A percentile compares a stretch with the other conserved stretches of the same genome.
phyloP scores from a whole-genome alignment of 2,113 vertebrate genomes.

The Hypanus sabinus region DNA sequence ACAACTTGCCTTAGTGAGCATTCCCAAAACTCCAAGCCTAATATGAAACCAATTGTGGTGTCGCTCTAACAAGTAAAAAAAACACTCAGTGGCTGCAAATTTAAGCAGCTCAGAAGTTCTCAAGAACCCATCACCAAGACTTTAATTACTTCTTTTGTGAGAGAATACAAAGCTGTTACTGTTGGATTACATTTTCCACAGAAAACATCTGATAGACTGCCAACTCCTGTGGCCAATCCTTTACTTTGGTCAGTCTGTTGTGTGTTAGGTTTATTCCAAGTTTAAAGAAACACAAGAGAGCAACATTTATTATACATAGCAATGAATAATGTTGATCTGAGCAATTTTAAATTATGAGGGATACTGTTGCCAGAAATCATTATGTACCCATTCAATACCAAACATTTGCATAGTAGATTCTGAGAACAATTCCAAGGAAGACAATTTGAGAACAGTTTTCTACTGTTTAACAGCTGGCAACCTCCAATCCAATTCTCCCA shows the following conservation, averaged over 20 bases:
- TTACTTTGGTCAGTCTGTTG: background rate
- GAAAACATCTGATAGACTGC: background rate
- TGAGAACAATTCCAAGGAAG: background rate
- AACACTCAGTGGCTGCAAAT: background rate
- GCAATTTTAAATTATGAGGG: background rate
- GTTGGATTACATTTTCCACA: constrained; percentile 19
- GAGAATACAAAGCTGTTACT: constrained; percentile 18
- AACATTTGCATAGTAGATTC: background rate
- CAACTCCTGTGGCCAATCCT: background rate
- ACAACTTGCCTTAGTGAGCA: background rate
- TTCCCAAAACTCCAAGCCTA: constrained; percentile 11
- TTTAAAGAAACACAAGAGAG: background rate
- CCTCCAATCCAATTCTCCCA: background rate
- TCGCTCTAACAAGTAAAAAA: background rate
- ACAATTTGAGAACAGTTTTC: background rate
- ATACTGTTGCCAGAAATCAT: background rate
- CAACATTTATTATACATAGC: background rate
- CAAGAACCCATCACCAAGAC: background rate
- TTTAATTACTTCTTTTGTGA: constrained; percentile 7
- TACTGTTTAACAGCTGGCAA: background rate
- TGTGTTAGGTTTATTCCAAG: background rate
- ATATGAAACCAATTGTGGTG: background rate
- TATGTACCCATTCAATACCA: background rate
- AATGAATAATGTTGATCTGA: too few species aligned
- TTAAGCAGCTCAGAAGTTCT: background rate